Percentiles rank a stretch among this genome's conserved stretches.
phyloP scores from a whole-genome alignment of 2,797 vertebrate species.

The Crocodylus rhombifer region DNA sequence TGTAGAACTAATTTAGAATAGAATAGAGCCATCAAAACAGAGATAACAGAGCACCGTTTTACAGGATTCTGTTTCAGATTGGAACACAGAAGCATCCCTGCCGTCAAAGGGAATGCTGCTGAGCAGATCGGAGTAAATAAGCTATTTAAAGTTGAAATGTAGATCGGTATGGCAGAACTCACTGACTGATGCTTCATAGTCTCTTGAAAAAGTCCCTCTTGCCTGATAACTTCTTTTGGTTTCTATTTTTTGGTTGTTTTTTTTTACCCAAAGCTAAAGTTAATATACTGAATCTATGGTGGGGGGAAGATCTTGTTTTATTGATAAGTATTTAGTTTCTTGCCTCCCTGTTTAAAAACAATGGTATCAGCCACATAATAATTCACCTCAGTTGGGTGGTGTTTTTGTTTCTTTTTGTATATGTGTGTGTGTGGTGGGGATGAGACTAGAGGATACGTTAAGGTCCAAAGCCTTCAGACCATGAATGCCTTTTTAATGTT shows the following conservation, averaged over 20 bases:
- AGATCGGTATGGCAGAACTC: not conserved
- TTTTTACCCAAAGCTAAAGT: not conserved
- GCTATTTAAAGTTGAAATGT: not conserved
- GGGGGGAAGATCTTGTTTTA: too few species aligned
- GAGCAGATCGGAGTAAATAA: not conserved
- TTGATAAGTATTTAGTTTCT: not conserved
- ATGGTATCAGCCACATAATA: not conserved
- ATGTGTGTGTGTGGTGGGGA: too few species aligned
- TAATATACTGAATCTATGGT: accelerated
- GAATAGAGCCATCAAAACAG: not conserved
- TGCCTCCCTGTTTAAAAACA: not conserved
- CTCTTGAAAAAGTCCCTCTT: not conserved
- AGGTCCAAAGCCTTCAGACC: not conserved
- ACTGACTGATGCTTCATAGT: not conserved
- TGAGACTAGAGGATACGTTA: too few species aligned
- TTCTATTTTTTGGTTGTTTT: not conserved
- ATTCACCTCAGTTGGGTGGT: too few species aligned
- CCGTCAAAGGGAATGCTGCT: not conserved
- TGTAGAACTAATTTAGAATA: not conserved
- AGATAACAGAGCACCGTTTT: not conserved
- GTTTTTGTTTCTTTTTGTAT: too few species aligned
- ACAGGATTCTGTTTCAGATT: not conserved
- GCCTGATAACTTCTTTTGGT: not conserved
- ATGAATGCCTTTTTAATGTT: not conserved
- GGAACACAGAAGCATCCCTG: accelerated